phyloP scores from a whole-genome alignment of 2,113 vertebrate species.

The Takifugu bimaculatus region DNA sequence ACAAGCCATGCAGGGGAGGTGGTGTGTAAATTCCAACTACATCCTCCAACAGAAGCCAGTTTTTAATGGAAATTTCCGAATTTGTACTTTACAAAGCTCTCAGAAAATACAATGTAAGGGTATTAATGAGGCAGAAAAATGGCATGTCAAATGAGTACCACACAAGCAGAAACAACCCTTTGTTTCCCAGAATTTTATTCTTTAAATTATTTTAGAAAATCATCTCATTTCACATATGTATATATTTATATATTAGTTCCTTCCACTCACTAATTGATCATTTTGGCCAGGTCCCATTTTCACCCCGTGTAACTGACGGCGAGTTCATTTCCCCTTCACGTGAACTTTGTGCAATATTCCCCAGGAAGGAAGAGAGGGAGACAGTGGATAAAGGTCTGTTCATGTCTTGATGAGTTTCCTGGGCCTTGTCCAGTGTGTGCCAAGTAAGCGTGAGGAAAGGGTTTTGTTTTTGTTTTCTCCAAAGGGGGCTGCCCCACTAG shows the following conservation, averaged over 20 bases:
- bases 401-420: conserved; percentile 21
- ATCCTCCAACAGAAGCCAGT: too few species aligned
- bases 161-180: not conserved
- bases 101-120: too few species aligned
- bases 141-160: too few species aligned
- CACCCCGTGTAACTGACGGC: conserved; percentile 41
- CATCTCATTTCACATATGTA: conserved; percentile 47
- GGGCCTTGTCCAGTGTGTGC: conserved; percentile 57
- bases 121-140: too few species aligned
- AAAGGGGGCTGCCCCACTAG: conserved; percentile 39
- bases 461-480: not conserved
- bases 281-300: conserved; percentile 65
- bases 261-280: conserved; percentile 54
- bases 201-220: conserved; percentile 76
- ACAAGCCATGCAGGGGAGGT: not conserved
- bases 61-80: too few species aligned
- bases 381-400: conserved; percentile 9
- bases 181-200: conserved; percentile 69
- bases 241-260: conserved; percentile 20
- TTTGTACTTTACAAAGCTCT: too few species aligned
- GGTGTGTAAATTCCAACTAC: too few species aligned
- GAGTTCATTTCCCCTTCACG: conserved; percentile 51
- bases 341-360: conserved; percentile 65
- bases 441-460: conserved; percentile 30
- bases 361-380: conserved; percentile 39